Percentiles rank a stretch among this genome's conserved stretches.
These are phyloP conservation scores for Cladorhizidae sp. DNA, from an alignment of 37 sponge, comb jelly and placozoan species.

Conservation along the genomic window DNA sequence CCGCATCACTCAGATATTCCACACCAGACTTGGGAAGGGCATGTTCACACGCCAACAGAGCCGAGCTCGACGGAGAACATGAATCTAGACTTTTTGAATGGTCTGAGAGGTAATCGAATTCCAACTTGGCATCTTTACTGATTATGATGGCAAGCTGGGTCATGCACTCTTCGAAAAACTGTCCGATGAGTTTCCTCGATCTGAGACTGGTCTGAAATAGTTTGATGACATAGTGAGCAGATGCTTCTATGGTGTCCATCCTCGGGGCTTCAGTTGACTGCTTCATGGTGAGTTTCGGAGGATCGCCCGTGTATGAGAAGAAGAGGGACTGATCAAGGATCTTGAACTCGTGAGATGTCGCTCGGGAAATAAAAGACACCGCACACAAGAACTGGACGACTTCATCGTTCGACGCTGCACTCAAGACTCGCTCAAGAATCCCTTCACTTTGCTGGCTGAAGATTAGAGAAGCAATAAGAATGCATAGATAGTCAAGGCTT, in stretches of 20 bases:
- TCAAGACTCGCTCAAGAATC: constrained; percentile 1
- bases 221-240: background rate
- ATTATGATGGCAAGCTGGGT: background rate
- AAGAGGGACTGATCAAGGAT: background rate
- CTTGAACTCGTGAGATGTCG: background rate
- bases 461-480: no score
- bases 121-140: background rate
- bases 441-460: background rate
- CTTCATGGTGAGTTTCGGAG: background rate
- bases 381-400: background rate
- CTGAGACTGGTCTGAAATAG: constrained; percentile 16
- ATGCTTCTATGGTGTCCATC: constrained; percentile 21
- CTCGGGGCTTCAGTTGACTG: background rate
- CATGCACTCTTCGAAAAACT: constrained; percentile 29
- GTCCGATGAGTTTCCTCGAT: background rate
- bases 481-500: no score
- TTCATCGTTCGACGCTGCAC: background rate
- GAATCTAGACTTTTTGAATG: background rate
- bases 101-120: background rate
- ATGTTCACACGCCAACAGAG: constrained; percentile 28
- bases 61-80: constrained; percentile 1
- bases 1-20: constrained; percentile 4
- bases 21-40: background rate
- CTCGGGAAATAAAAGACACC: background rate
- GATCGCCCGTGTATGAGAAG: background rate